Base-by-base conservation (phyloP, 2,888 invertebrate genomes). In the Stenichneumon culpator region DNA sequence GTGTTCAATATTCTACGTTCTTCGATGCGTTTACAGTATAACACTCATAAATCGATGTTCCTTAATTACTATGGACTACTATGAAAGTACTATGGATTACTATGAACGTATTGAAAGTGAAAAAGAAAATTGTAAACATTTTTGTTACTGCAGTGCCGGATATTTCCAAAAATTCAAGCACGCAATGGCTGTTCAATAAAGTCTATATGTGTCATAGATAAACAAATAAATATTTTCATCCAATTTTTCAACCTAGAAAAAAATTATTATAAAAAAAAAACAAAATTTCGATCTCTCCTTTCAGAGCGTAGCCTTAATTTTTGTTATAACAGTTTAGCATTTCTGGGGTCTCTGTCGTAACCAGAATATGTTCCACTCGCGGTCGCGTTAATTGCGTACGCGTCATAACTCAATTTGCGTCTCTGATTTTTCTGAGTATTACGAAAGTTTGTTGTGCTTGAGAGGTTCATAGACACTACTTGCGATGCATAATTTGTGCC, bases 341-440 rank as follows among this genome's bases (percentile, higher is more conserved):
- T 63, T 63, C 63, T 14, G 28, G 63, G 14, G 32, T n/a, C n/a
- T 32, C 32, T 63, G 63, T 16, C 32, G 63, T n/a, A 63, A 63
- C 63, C 5, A n/a, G 6, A 63, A 63, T n/a, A 32, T 14, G 16
- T 32, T 63, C 7, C 6, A 6, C n/a, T n/a, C 32, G 25, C 63
- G 63, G 5, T 7, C 28, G 63, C 63, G n/a, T 63, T 32, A 63
- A 63, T 63, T n/a, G 44, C 16, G 5, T 32, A 16, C 63, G 63
- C 28, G n/a, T 6, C 32, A 63, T n/a, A 63, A 16, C 32, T 63
- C 63, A 63, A 63, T 63, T 63, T 7, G n/a, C 32, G 63, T 28
- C 63, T 14, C 63, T 32, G 63, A 63, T 63, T 63, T 63, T 63
- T 32, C 9, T 63, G 16, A 63, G n/a, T 63, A 60, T 60, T 16